phyloP scores from a whole-genome alignment of 2,888 invertebrate genomes.

The Rhyacophila evoluta region DNA sequence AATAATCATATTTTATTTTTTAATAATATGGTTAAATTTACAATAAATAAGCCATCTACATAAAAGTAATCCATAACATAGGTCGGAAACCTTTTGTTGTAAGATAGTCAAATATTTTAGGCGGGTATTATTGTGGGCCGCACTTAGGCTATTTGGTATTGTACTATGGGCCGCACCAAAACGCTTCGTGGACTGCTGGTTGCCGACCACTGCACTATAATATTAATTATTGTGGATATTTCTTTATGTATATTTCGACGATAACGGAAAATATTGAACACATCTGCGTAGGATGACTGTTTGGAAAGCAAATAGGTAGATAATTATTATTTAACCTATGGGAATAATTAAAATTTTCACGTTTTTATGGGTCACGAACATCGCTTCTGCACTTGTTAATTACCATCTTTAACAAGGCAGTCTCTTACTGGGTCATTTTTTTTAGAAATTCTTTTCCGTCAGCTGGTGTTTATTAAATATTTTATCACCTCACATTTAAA shows the following conservation, averaged over 20 bases:
- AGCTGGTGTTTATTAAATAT: neutral
- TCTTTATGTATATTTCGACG: too few relatives aligned
- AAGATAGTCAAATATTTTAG: too few relatives aligned
- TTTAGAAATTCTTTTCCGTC: neutral
- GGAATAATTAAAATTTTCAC: neutral
- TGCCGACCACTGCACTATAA: too few relatives aligned
- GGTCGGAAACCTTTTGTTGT: too few relatives aligned
- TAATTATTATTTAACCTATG: neutral
- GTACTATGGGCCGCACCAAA: too few relatives aligned
- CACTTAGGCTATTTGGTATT: too few relatives aligned
- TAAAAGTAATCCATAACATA: too few relatives aligned
- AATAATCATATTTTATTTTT: neutral
- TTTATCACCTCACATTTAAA: neutral
- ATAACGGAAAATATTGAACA: neutral
- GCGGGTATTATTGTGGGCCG: too few relatives aligned
- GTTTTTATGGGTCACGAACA: constrained; percentile 15
- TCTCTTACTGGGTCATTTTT: neutral
- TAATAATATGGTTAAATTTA: neutral
- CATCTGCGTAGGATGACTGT: neutral
- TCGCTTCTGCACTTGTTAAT: neutral
- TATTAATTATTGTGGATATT: neutral
- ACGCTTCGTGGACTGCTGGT: too few relatives aligned
- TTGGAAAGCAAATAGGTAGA: constrained; percentile 7
- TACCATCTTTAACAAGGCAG: neutral
- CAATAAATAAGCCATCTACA: neutral